phyloP scores from a whole-genome alignment of 2,888 invertebrate species.

The Rhagophthalmus giganteus region DNA sequence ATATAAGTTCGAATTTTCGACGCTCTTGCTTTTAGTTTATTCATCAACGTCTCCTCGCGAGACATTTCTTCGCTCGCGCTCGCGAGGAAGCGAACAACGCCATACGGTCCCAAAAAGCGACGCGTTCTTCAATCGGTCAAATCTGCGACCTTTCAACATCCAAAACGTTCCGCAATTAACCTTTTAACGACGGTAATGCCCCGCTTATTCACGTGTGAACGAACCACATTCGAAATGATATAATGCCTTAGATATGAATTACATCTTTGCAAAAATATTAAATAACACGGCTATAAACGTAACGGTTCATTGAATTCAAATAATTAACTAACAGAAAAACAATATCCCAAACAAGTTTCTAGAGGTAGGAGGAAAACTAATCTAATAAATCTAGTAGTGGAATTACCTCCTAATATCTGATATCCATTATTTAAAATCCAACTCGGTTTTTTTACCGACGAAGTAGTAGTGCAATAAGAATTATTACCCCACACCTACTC shows the following conservation, averaged over 20 bases:
- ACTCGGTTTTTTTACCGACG: neutral
- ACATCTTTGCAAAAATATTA: constrained; percentile 7
- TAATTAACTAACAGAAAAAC: constrained; percentile 12
- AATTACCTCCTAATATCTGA: constrained; percentile 5
- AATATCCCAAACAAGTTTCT: constrained; percentile 7
- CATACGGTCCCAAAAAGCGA: too few relatives aligned
- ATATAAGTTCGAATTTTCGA: too few relatives aligned
- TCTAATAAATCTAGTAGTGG: constrained; percentile 6
- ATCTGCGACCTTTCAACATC: too few relatives aligned
- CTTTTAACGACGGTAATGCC: too few relatives aligned
- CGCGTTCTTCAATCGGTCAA: too few relatives aligned
- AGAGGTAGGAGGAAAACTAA: constrained; percentile 7
- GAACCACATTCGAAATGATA: constrained; percentile 11
- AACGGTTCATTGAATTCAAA: constrained; percentile 6
- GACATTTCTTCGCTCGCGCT: too few relatives aligned
- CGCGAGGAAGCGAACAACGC: too few relatives aligned
- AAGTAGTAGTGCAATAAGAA: neutral
- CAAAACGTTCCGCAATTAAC: too few relatives aligned
- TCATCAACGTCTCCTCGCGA: too few relatives aligned
- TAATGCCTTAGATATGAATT: constrained; percentile 5
- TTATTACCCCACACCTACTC: neutral
- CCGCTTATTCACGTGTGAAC: constrained; percentile 3
- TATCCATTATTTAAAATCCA: neutral
- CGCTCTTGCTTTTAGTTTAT: too few relatives aligned
- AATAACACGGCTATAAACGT: constrained; percentile 3